Evolutionary conservation across 2,113 vertebrate species (phyloP), one percentile per base, ranked within the genome.

Genomic region (Dasyprocta punctata): DNA sequence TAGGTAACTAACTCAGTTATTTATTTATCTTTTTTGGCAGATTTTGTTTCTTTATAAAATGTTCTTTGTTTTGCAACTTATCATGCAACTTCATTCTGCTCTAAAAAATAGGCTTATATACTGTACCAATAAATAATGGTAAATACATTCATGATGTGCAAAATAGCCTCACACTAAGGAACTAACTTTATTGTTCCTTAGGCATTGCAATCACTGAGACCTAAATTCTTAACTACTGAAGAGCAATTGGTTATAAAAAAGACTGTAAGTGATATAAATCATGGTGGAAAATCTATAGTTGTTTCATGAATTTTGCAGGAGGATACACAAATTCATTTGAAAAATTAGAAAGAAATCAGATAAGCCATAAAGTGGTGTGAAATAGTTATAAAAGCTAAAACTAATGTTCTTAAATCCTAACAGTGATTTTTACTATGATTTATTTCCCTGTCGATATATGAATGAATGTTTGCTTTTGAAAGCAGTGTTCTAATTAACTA

Each of bases 61-160:
- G 1, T 30, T 38, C 36, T 96, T 93, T 88, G 63, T 28, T 91
- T 94, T 84, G 80, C 13, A 30, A 95, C 16, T 94, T 90, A 81
- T 20, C 6, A 26, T 80, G 67, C 4, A 94, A 56, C 41, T 81
- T 69, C 5, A 89, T 60, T 84, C 2, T 83, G 13, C 22, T 75
- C 6, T 89, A 73, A 94, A 78, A 88, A 65, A 88, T 73, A 38
- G 1, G 7, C 1, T 85, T 80, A 52, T 71, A 85, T 61, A 10
- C 6, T 89, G 9, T 30, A 60, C 33, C 49, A 9, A 33, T 49
- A 0, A 78, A 20, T 84, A 77, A 12, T 38, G 44, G 8, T 65
- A n/a, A 91, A 56, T 75, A 54, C 10, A 60, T 95, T 94, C 83
- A 38, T 73, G 81, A 36, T 94, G 73, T 52, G 84, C 4, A 0